phyloP scores from a whole-genome alignment of 2,113 vertebrate species.

The Nyctibius bracteatus region DNA sequence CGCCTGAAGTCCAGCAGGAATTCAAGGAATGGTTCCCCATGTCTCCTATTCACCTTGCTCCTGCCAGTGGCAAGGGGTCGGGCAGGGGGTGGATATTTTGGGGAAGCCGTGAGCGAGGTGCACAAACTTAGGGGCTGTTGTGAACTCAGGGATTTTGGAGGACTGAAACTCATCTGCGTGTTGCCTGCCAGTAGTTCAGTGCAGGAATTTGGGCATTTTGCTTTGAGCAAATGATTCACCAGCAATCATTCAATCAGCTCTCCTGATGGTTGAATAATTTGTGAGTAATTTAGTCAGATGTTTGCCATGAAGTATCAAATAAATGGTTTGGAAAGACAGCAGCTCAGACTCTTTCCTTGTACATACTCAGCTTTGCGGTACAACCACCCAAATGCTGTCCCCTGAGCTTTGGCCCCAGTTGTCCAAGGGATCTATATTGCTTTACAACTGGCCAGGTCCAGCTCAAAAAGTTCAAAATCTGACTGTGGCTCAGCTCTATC shows the following conservation, averaged over 20 bases:
- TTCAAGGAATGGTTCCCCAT: conserved; percentile 58
- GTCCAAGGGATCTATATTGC: neutral
- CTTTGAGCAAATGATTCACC: conserved; percentile 54
- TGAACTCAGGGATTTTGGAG: neutral
- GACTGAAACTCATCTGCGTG: neutral
- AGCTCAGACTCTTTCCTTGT: neutral
- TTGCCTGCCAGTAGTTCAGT: neutral
- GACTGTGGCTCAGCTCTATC: neutral
- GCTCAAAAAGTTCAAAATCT: neutral
- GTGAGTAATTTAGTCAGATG: conserved; percentile 35
- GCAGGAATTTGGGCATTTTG: conserved; percentile 27
- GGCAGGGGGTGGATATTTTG: neutral
- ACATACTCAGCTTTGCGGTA: neutral
- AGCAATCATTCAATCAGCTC: conserved; percentile 32
- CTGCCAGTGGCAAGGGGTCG: neutral
- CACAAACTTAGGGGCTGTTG: neutral
- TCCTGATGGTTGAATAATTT: neutral
- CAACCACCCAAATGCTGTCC: neutral
- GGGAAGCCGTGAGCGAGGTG: neutral
- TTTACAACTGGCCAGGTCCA: neutral
- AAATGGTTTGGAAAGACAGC: neutral
- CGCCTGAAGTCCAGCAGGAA: conserved; percentile 44
- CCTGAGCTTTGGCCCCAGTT: neutral
- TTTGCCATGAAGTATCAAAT: neutral
- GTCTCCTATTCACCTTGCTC: conserved; percentile 49